Evolutionary conservation across 2,888 invertebrate genomes (phyloP).

Genomic region (Sinopyrophorus schimmeli): DNA sequence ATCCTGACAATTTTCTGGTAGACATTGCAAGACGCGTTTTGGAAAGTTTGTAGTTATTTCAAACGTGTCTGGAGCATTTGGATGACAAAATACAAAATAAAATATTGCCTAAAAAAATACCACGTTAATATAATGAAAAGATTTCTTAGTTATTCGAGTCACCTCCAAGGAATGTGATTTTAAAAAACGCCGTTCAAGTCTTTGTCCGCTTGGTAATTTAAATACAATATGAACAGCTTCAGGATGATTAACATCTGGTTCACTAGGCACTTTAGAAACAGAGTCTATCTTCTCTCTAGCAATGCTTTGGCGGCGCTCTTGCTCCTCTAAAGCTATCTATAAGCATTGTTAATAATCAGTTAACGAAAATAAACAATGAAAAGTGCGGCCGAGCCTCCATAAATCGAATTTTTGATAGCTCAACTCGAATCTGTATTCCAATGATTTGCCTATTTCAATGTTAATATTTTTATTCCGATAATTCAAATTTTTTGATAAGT

Average conservation of each 20-base stretch:
- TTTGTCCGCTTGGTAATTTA: constrained; percentile 86
- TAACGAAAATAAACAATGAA: too few species aligned
- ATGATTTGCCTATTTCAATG: too few species aligned
- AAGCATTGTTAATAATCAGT: constrained; percentile 25
- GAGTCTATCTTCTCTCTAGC: constrained; percentile 68
- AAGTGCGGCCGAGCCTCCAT: too few species aligned
- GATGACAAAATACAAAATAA: constrained; percentile 94
- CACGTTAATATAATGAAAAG: not conserved
- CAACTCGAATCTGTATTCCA: too few species aligned
- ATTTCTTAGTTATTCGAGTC: constrained; percentile 37
- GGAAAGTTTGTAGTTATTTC: constrained; percentile 97
- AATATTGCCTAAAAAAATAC: constrained; percentile 77
- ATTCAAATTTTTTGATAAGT: too few species aligned
- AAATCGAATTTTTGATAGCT: too few species aligned
- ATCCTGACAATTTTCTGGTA: constrained; percentile 55
- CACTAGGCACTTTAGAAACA: constrained; percentile 68
- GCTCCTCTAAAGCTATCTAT: constrained; percentile 55
- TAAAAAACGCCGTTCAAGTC: constrained; percentile 86
- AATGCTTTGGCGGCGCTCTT: constrained; percentile 59
- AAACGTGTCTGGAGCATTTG: constrained; percentile 88
- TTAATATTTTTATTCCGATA: too few species aligned
- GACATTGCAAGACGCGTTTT: constrained; percentile 75
- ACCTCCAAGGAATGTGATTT: constrained; percentile 82
- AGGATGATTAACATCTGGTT: constrained; percentile 72
- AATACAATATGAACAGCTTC: constrained; percentile 83